These are phyloP conservation scores for Pseudomyrmex pallidus DNA, from an alignment of 1,140 invertebrate genomes.

Conservation along the genomic window DNA sequence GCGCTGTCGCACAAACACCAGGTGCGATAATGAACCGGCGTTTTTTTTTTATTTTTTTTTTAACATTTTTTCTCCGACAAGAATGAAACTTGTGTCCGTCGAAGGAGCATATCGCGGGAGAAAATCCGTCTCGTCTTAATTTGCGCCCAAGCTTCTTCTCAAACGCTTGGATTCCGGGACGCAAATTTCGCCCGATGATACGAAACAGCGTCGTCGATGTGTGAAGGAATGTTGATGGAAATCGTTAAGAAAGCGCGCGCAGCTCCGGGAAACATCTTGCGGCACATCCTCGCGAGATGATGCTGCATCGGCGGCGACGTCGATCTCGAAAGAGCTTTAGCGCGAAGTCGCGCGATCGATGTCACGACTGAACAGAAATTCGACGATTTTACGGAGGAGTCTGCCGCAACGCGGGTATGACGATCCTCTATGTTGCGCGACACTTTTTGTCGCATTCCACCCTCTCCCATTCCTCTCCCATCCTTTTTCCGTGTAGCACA, in stretches of 20 bases:
- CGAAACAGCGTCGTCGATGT: constrained; percentile 43
- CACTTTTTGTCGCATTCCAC: neutral
- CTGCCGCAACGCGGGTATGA: constrained; percentile 16
- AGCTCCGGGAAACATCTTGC: neutral
- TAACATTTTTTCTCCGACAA: neutral
- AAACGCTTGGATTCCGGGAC: neutral
- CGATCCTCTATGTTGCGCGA: neutral
- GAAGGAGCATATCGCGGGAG: neutral
- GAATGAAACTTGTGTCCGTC: neutral
- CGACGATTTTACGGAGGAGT: constrained; percentile 32
- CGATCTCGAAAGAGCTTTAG: neutral
- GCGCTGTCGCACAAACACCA: no score
- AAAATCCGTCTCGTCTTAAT: constrained; percentile 19
- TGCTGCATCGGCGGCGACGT: neutral
- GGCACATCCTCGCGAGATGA: neutral
- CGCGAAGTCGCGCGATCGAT: constrained; percentile 44
- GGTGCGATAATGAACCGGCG: no score
- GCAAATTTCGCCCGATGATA: constrained; percentile 36
- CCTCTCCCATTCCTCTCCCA: neutral
- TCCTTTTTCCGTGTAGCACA: neutral
- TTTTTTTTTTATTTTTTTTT: no score
- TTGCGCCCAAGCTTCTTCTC: constrained; percentile 6
- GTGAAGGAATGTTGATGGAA: constrained; percentile 67
- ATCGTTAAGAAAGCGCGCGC: constrained; percentile 55
- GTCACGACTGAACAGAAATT: constrained; percentile 33